Evolutionary conservation across 2,888 invertebrate genomes (phyloP), one percentile per base, ranked within the genome.

Genomic region (Machimus rusticus): DNA sequence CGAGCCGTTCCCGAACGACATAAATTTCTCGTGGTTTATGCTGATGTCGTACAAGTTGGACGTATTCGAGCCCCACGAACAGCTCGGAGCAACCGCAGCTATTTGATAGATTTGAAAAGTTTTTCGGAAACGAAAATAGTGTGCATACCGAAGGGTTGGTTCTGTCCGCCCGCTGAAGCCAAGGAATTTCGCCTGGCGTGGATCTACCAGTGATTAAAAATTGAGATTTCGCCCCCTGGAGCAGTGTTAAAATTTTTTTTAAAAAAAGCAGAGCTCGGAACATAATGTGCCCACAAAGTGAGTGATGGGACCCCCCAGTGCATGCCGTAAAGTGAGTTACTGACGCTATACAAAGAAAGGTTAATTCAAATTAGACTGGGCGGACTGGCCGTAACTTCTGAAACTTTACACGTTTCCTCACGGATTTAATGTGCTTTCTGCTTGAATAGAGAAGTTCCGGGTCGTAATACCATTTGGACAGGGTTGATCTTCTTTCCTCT

Each of bases 381-480:
- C 19, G 43, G 74, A 37, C 46, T 74, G 43, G 74, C 51, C 74
- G 43, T 85, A 85, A 74, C 74, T 74, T 84, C 57, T 16, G 74
- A 85, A 85, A 85, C 85, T 85, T 85, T 85, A 85, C 85, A 85
- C 85, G 74, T 85, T 46, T 74, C 51, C 19, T 39, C 12, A 74
- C 34, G 43, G 85, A 85, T 85, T 85, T 85, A 85, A 85, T 85
- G 85, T 85, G 74, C 74, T 85, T 84, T 85, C 74, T 85, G 74
- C 74, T 74, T 85, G 85, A 85, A 85, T 85, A 85, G 85, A 85
- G 85, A 43, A 74, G 85, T 74, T 85, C 31, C 31, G 16, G 57
- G 57, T 66, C 46, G 39, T 85, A 74, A 85, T 46, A 85, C 85
- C 85, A 74, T 74, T 34, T 43, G 74, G 84, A 85, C 85, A 74